phyloP scores from a whole-genome alignment of 2,113 vertebrate genomes.

The Columba janthina region DNA sequence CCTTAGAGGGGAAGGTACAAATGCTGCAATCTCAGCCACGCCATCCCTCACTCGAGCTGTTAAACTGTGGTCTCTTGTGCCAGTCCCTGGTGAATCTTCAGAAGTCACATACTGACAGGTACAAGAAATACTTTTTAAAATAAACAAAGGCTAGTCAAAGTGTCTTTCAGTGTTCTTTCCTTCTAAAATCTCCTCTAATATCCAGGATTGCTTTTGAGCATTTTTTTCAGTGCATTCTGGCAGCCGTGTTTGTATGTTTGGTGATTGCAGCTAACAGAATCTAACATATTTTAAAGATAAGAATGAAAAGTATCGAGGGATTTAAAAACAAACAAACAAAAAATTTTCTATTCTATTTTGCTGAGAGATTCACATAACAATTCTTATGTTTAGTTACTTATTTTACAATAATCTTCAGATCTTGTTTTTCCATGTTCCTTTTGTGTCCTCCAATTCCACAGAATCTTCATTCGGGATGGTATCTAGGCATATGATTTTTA shows the following conservation, averaged over 20 bases:
- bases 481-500: background rate
- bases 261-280: background rate
- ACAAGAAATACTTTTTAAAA: background rate
- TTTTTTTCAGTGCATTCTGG: background rate
- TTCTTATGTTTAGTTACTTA: background rate
- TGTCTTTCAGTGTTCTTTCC: background rate
- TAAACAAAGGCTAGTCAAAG: background rate
- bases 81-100: background rate
- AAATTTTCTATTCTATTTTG: background rate
- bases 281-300: background rate
- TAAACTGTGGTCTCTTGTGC: constrained; percentile 22
- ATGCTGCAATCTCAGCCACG: constrained; percentile 52
- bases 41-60: constrained; percentile 14
- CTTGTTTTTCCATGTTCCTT: background rate
- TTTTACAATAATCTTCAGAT: background rate
- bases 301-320: background rate
- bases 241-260: background rate
- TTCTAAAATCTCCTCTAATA: background rate
- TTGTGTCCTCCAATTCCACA: background rate
- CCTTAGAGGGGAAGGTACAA: constrained; percentile 34
- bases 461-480: background rate
- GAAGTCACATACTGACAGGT: background rate
- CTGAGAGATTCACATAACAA: background rate
- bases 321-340: background rate
- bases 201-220: background rate